Evolutionary conservation across 2,113 vertebrate genomes (phyloP).

Genomic region (Sialia sialis): DNA sequence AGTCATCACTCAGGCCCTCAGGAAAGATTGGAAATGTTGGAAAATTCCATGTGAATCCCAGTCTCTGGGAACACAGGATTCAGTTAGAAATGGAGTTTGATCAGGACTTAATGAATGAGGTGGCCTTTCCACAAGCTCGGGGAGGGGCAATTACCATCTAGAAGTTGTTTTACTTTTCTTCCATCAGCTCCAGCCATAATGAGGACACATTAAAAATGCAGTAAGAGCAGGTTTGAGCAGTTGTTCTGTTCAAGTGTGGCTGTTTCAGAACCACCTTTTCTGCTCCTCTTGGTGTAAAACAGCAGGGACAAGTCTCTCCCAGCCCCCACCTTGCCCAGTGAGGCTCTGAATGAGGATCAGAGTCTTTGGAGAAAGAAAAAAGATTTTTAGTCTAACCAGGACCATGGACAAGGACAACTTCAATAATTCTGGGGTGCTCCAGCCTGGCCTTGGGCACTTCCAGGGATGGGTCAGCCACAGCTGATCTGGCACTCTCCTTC

Average conservation of each 20-base stretch:
- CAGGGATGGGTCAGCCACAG: neutral
- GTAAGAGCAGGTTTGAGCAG: neutral
- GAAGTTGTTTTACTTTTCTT: neutral
- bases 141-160: neutral
- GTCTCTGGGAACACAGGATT: fast-evolving
- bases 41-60: neutral
- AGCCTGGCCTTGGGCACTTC: neutral
- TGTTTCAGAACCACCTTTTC: neutral
- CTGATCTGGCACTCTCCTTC: neutral
- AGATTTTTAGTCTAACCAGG: neutral
- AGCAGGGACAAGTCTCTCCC: neutral
- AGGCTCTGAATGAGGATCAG: fast-evolving
- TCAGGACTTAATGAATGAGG: neutral
- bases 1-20: neutral
- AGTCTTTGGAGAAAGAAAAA: neutral
- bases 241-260: neutral
- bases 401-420: fast-evolving
- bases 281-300: neutral
- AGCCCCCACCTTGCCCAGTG: neutral
- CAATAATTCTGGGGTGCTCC: neutral
- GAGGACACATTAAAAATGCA: neutral
- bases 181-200: neutral
- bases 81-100: neutral
- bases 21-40: neutral
- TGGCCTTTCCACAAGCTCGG: neutral